Conservation (phyloP, 2,888 invertebrate genomes). For the Pandemis heparana region DNA sequence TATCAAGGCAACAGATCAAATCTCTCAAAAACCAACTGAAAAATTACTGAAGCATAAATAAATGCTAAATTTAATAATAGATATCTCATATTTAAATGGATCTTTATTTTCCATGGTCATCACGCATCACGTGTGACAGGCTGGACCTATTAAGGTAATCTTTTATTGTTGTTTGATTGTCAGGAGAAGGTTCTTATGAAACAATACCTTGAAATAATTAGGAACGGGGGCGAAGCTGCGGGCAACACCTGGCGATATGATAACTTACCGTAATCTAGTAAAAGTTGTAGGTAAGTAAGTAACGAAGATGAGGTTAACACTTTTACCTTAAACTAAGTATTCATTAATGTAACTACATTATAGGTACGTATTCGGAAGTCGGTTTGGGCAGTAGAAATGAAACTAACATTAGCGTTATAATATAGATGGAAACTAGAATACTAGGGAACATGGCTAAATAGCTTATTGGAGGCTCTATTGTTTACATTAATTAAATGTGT, state of each 20-base stretch:
- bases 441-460: conserved; percentile 5
- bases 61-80: no score
- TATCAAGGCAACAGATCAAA: neutral
- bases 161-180: no score
- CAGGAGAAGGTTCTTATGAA: no score
- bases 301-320: conserved; percentile 25
- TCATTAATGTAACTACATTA: neutral
- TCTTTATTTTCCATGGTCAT: no score
- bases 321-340: conserved; percentile 40
- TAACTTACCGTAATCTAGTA: neutral
- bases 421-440: neutral
- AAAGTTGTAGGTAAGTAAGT: neutral
- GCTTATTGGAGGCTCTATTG: neutral
- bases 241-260: neutral
- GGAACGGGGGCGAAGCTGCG: no score
- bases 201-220: no score
- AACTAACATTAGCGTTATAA: neutral
- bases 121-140: no score
- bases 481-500: neutral
- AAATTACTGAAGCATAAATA: no score
- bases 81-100: no score
- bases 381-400: neutral
- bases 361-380: conserved; percentile 7
- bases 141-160: no score
- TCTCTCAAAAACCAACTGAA: no score